These are phyloP conservation scores for Xestia sexstrigata DNA, from an alignment of 2,888 invertebrate genomes.

Conservation along the genomic window DNA sequence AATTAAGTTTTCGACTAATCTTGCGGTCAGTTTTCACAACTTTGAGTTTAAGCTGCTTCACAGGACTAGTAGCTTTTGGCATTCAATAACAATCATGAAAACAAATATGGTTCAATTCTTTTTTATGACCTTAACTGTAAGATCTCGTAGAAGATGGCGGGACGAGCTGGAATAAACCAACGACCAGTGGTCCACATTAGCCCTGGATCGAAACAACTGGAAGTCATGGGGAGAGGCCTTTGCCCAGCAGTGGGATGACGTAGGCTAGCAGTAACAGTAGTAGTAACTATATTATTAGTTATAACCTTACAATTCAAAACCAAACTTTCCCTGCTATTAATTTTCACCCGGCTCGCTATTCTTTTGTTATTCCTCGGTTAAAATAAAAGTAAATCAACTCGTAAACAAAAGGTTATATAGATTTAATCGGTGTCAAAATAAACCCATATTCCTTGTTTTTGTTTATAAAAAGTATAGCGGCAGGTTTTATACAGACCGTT, in stretches of 20 bases:
- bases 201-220: too few relatives aligned
- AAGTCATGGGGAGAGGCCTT: too few relatives aligned
- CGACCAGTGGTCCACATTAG: too few relatives aligned
- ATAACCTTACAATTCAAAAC: neutral
- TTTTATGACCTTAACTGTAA: too few relatives aligned
- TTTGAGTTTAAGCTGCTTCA: neutral
- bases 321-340: neutral
- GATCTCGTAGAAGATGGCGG: too few relatives aligned
- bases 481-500: slow-evolving; percentile 6
- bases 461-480: slow-evolving; percentile 3
- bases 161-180: too few relatives aligned
- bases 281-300: neutral
- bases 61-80: too few relatives aligned
- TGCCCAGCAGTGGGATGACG: too few relatives aligned
- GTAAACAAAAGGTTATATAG: slow-evolving; percentile 3
- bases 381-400: slow-evolving; percentile 4
- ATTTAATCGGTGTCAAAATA: slow-evolving; percentile 29
- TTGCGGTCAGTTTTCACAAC: neutral
- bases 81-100: too few relatives aligned
- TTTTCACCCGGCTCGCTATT: neutral
- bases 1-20: slow-evolving; percentile 1
- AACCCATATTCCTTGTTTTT: neutral
- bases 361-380: neutral
- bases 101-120: too few relatives aligned
- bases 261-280: too few relatives aligned